phyloP scores from a whole-genome alignment of 2,113 vertebrate genomes.

The Symphodus melops region DNA sequence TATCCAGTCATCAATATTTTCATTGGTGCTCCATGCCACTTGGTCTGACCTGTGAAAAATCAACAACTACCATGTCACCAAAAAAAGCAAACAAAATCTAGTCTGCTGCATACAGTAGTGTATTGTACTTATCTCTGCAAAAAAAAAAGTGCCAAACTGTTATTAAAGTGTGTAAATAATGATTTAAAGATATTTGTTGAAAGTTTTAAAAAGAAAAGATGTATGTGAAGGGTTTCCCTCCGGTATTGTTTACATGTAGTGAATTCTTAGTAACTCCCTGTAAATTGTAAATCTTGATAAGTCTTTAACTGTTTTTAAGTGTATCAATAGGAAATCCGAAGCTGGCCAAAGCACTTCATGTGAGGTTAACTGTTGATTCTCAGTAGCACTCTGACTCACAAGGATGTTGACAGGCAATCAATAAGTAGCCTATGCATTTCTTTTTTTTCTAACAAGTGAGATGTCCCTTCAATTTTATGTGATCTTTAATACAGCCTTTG shows the following conservation, averaged over 20 bases:
- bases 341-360: constrained; percentile 69
- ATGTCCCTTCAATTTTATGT: constrained; percentile 40
- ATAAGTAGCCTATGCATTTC: constrained; percentile 70
- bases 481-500: constrained; percentile 53
- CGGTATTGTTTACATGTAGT: constrained; percentile 97
- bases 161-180: constrained; percentile 97
- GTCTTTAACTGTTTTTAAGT: constrained; percentile 52
- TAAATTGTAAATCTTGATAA: constrained; percentile 71
- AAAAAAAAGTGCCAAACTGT: constrained; percentile 93
- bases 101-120: constrained; percentile 32
- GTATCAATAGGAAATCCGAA: constrained; percentile 62
- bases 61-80: constrained; percentile 33
- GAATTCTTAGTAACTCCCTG: constrained; percentile 83
- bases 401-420: constrained; percentile 60
- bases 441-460: constrained; percentile 36
- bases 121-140: constrained; percentile 67
- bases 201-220: constrained; percentile 90
- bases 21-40: constrained; percentile 22
- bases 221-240: constrained; percentile 88
- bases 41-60: constrained; percentile 52
- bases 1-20: neutral
- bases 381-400: constrained; percentile 59
- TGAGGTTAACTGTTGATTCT: constrained; percentile 70
- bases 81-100: constrained; percentile 51
- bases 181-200: constrained; percentile 90